These are phyloP conservation scores for Zaprionus gabonicus DNA, from an alignment of 1,140 invertebrate genomes.

Conservation along the genomic window DNA sequence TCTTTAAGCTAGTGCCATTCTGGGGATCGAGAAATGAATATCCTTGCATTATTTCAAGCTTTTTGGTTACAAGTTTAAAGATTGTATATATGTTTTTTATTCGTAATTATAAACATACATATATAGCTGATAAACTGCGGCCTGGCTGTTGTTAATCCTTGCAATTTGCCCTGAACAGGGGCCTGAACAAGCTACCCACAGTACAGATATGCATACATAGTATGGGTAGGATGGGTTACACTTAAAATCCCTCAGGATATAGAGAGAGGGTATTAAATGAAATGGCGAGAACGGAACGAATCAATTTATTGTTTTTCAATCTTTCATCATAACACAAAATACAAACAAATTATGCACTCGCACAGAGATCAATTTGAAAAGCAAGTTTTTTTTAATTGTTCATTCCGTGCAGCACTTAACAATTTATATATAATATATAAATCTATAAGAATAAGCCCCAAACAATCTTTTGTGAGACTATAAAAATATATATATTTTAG, in stretches of 20 bases:
- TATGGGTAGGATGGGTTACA: conserved; percentile 61
- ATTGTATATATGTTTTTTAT: conserved; percentile 75
- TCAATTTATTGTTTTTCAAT: conserved; percentile 57
- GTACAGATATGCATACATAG: conserved; percentile 58
- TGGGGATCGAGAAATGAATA: conserved; percentile 3
- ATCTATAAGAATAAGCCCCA: conserved; percentile 44
- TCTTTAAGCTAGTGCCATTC: conserved; percentile 1
- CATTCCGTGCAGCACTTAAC: conserved; percentile 45
- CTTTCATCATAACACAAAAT: conserved; percentile 33
- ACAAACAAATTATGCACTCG: conserved; percentile 30
- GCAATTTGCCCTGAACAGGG: conserved; percentile 31
- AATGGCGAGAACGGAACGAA: conserved; percentile 27
- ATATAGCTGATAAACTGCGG: conserved; percentile 59
- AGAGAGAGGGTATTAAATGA: conserved; percentile 24
- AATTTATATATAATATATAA: conserved; percentile 49
- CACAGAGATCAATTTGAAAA: conserved; percentile 23
- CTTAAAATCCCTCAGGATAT: conserved; percentile 19
- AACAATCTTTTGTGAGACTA: conserved; percentile 79
- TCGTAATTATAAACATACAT: conserved; percentile 42
- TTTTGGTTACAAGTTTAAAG: conserved; percentile 49
- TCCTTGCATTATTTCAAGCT: conserved; percentile 6
- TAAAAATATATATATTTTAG: conserved; percentile 56
- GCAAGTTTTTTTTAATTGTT: conserved; percentile 28
- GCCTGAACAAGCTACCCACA: conserved; percentile 37
- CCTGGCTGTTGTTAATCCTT: conserved; percentile 66